These are phyloP conservation scores for Phataginus tricuspis DNA, from an alignment of 2,797 vertebrate genomes.

Conservation along the genomic window DNA sequence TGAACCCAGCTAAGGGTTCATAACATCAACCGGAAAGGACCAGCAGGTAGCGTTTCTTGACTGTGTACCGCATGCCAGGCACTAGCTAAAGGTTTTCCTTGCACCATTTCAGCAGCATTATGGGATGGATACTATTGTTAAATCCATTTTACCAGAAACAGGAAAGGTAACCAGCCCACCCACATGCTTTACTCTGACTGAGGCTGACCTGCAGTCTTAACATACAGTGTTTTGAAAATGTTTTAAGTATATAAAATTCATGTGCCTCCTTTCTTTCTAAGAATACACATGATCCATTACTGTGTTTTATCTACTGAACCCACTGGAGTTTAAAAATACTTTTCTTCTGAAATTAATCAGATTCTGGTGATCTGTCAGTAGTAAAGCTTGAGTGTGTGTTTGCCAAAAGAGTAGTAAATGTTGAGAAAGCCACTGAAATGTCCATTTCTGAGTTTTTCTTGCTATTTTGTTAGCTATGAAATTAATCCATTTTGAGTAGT, in stretches of 20 bases:
- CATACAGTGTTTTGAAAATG: not conserved
- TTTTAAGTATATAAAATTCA: not conserved
- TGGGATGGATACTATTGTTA: not conserved
- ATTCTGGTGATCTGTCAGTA: slow-evolving; percentile 14
- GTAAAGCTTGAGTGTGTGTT: not conserved
- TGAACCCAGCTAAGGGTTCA: not conserved
- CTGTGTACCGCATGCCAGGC: not conserved
- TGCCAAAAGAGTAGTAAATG: not conserved
- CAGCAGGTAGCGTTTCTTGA: not conserved
- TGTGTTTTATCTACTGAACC: not conserved
- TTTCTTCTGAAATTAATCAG: slow-evolving; percentile 35
- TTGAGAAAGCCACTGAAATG: slow-evolving; percentile 5
- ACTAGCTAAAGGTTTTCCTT: not conserved
- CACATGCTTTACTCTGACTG: not conserved
- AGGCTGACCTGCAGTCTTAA: not conserved
- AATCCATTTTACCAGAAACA: not conserved
- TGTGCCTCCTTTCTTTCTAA: not conserved
- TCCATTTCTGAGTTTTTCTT: not conserved
- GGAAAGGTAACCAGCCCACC: not conserved
- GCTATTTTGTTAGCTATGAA: slow-evolving; percentile 6
- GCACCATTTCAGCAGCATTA: not conserved
- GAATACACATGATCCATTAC: not conserved
- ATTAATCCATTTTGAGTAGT: not conserved
- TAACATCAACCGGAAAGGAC: not conserved
- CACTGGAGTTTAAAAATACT: not conserved